phyloP scores from a whole-genome alignment of 1,140 invertebrate species.

The Hylaeus volcanicus region DNA sequence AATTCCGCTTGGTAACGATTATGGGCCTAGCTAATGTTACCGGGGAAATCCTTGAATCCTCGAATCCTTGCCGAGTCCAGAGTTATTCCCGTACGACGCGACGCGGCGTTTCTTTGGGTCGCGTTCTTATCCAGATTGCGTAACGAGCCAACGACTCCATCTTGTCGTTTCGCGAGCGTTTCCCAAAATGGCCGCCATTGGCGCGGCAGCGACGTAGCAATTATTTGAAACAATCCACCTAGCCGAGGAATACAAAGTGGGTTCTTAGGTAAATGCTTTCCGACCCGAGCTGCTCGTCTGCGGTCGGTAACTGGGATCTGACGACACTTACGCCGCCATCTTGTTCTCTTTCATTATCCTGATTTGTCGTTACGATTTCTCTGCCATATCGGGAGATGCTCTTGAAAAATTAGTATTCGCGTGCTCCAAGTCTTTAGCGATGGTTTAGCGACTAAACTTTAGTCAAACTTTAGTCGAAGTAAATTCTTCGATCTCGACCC shows the following conservation, averaged over 20 bases:
- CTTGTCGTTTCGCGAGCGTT: background rate
- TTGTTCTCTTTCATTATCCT: background rate
- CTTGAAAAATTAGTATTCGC: too few relatives aligned
- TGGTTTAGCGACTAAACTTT: too few relatives aligned
- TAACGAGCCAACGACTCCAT: constrained; percentile 6
- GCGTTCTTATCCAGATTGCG: constrained; percentile 41
- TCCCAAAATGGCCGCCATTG: constrained; percentile 45
- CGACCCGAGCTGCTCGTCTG: constrained; percentile 30
- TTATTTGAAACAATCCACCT: constrained; percentile 75
- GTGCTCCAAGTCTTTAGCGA: too few relatives aligned
- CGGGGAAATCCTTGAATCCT: constrained; percentile 15
- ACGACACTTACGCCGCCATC: background rate
- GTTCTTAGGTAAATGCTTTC: constrained; percentile 74
- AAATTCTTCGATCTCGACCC: too few relatives aligned
- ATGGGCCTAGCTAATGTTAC: constrained; percentile 27
- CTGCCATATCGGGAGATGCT: too few relatives aligned
- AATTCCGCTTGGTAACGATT: constrained; percentile 30
- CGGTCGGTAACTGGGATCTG: constrained; percentile 6
- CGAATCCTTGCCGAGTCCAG: constrained; percentile 14
- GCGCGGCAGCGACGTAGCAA: constrained; percentile 63
- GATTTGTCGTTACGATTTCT: background rate
- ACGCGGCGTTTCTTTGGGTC: background rate
- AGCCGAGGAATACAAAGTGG: constrained; percentile 75
- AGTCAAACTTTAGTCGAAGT: too few relatives aligned
- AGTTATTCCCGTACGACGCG: constrained; percentile 1